Evolutionary conservation across 2,113 vertebrate species (phyloP), one percentile per base, ranked within the genome.

Genomic region (Vulpes ferrilata): DNA sequence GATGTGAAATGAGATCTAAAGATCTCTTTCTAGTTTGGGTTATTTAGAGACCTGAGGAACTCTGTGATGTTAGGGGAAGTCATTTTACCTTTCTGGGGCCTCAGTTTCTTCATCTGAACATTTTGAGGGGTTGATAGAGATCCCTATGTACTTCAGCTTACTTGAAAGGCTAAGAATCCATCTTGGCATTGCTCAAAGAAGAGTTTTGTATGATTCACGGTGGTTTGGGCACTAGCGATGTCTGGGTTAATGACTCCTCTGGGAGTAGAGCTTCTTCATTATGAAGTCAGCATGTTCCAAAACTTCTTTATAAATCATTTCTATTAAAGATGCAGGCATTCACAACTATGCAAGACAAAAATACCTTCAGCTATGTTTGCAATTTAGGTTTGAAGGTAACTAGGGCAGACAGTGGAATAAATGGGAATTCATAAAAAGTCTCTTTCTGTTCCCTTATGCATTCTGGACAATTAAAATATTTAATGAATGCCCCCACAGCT

Each of bases 351-450:
- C 15, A 87, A 81, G 96, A 85, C 69, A 97, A 93, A 98, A 97
- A 98, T 93, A 96, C 74, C 79, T 96, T 87, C 32, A 92, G 89
- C 73, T 95, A 57, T 53, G 83, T 92, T 73, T 97, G 87, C 89
- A 96, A 79, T 92, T 95, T 96, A 93, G 71, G 78, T 95, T 96
- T 97, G 78, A 95, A 84, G 93, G 57, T 97, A 97, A 98, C 74
- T 97, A 97, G 88, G 90, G 64, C 90, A 96, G 80, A 95, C 90
- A 90, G 51, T 83, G 53, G 64, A 95, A 95, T 83, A 97, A 92
- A 93, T 90, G 59, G 69, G 35, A 97, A 96, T 78, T 97, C 59
- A 97, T 65, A 90, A 90, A 91, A 93, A 48, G n/a, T 79, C 74
- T 96, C 48, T 93, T 88, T 81, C 59, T 90, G 32, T 88, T 94